phyloP scores from a whole-genome alignment of 1,140 invertebrate genomes.

The Probaryconus sp. region DNA sequence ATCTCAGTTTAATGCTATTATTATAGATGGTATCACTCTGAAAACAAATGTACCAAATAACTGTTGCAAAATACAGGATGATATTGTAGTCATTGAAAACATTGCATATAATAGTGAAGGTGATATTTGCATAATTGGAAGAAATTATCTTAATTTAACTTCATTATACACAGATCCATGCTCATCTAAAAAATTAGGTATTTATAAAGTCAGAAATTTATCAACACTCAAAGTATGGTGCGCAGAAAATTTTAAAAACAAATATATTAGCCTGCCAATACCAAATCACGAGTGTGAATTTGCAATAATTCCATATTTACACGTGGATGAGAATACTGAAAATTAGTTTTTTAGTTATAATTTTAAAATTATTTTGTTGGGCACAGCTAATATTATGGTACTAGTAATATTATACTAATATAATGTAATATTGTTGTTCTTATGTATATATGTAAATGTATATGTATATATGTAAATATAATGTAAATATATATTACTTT shows the following conservation, averaged over 20 bases:
- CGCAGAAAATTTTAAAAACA: background rate
- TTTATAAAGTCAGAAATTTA: slow-evolving; percentile 7
- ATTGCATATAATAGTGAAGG: background rate
- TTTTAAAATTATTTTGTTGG: too few species aligned
- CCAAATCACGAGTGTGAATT: background rate
- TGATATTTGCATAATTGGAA: background rate
- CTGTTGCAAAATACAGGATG: background rate
- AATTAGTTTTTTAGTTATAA: too few species aligned
- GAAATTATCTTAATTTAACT: background rate
- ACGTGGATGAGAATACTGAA: too few species aligned
- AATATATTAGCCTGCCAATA: slow-evolving; percentile 1
- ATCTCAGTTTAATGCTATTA: too few species aligned
- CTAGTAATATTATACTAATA: too few species aligned
- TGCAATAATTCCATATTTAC: slow-evolving; percentile 2
- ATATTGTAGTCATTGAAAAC: slow-evolving; percentile 1
- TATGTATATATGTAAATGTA: too few species aligned
- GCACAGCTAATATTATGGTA: too few species aligned
- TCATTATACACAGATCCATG: background rate
- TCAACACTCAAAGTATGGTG: background rate
- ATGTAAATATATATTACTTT: too few species aligned
- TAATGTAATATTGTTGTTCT: too few species aligned
- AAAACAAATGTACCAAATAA: background rate
- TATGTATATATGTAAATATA: too few species aligned
- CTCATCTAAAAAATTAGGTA: background rate
- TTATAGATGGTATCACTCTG: too few species aligned